Evolutionary conservation across 2,888 invertebrate genomes (phyloP).

Genomic region (Eristalis pertinax): DNA sequence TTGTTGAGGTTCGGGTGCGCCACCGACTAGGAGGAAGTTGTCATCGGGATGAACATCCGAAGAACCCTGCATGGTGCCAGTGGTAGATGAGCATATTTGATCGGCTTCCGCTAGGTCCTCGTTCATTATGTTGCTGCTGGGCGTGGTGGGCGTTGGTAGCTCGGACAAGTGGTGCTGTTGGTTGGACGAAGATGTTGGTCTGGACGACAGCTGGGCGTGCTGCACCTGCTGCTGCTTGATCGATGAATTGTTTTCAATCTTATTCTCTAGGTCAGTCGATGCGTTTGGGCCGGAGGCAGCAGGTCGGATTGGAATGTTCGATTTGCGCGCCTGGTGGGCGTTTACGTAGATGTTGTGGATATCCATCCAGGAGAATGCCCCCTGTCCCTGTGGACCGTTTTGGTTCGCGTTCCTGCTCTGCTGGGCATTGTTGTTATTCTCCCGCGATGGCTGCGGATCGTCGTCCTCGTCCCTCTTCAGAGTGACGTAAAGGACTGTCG

Average conservation of each 20-base stretch:
- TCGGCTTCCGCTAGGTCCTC: conserved; percentile 92
- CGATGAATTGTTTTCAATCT: conserved; percentile 66
- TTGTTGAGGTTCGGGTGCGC: conserved; percentile 9
- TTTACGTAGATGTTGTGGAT: conserved; percentile 66
- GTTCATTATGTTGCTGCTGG: conserved; percentile 83
- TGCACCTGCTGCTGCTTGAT: conserved; percentile 22
- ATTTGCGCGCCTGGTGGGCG: conserved; percentile 60
- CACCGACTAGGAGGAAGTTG: conserved; percentile 34
- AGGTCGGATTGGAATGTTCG: conserved; percentile 60
- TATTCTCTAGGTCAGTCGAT: conserved; percentile 44
- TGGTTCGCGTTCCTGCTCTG: conserved; percentile 67
- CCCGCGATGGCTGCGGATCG: conserved; percentile 49
- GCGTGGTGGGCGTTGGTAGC: conserved; percentile 70
- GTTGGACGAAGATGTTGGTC: conserved; percentile 30
- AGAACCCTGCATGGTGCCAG: conserved; percentile 50
- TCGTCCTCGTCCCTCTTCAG: conserved; percentile 48
- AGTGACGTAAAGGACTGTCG: conserved; percentile 75
- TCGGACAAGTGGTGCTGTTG: conserved; percentile 53
- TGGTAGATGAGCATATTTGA: conserved; percentile 84
- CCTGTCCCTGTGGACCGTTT: conserved; percentile 16
- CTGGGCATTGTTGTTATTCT: conserved; percentile 39
- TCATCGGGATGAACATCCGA: conserved; percentile 46
- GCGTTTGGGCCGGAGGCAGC: neutral
- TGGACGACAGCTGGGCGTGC: neutral
- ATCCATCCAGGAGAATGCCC: conserved; percentile 45